Base-by-base conservation (phyloP, 1,140 invertebrate genomes). In the Condylostylus longicornis region DNA sequence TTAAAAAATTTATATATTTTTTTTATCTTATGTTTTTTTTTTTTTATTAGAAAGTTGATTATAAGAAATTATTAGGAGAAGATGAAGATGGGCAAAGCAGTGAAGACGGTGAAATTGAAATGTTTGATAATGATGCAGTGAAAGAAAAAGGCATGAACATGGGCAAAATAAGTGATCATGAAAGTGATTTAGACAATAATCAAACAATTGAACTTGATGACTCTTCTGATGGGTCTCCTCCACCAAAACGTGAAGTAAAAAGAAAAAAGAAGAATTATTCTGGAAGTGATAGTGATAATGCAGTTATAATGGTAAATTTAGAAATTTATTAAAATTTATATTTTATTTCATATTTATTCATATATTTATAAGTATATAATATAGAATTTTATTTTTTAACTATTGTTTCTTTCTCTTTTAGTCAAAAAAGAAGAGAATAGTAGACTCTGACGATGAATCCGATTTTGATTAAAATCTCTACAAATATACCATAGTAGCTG, bases 71-170 rank as follows among this genome's bases (percentile, higher is more conserved):
- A 1, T 32, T 51, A 3, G 46, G 48, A 4, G 47, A 46, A 3
- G 53, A 58, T 12, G 48, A 49, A 7, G 42, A 46, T 14, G 42
- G 43, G 15, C 38, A 47, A 19, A 47, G 45, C 0, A 50, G 48
- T 0, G 64, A 40, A 9, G 50, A 53, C 18, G 49, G 60, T 0
- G 65, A 67, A 18, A 41, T 51, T 12, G 64, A 65, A 30, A 40
- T 67, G 15, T 47, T 58, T 12, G 65, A 67, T 40, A 67, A 66
- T 42, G 62, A 64, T 35, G 53, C 54, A 0, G 59, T 62, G 1
- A 36, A 20, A 0, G 62, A 66, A 18, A 39, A 41, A 3, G 29
- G 30, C 4, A 14, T 18, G 18, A 20, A 21, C 5, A 25, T 39
- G 6, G 40, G 19, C n/a, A 38, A 27, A 9, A 27, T 32, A 18